Percentiles rank a stretch among this genome's conserved stretches.
These are phyloP conservation scores for Psilopogon haemacephalus DNA, from an alignment of 2,113 vertebrate species.

Conservation along the genomic window DNA sequence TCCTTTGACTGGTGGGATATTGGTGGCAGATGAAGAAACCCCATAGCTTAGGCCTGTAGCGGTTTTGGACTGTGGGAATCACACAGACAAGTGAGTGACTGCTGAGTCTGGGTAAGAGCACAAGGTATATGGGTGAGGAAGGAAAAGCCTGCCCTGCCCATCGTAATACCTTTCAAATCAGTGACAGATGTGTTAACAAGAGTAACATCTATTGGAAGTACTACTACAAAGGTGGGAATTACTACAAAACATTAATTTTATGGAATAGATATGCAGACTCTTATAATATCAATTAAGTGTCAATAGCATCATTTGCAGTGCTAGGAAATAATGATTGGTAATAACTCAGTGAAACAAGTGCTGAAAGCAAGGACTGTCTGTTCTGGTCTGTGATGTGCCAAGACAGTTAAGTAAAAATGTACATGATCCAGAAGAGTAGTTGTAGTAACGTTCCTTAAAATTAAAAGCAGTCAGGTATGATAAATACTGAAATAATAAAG, in stretches of 20 bases:
- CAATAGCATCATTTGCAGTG: not conserved
- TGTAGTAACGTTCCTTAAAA: not conserved
- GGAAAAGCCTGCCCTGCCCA: not conserved
- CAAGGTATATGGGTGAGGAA: fast-evolving
- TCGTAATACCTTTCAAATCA: not conserved
- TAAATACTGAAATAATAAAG: not conserved
- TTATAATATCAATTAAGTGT: not conserved
- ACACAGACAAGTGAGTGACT: not conserved
- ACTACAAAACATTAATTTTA: not conserved
- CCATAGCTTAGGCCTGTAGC: not conserved
- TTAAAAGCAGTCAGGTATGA: not conserved
- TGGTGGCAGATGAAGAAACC: not conserved
- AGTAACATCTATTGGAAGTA: not conserved
- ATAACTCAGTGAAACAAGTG: not conserved
- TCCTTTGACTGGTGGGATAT: not conserved
- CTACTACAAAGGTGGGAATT: not conserved
- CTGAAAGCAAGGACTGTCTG: not conserved
- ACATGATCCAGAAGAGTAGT: not conserved
- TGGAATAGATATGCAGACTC: not conserved
- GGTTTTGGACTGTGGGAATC: not conserved
- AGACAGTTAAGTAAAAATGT: not conserved
- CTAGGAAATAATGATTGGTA: not conserved
- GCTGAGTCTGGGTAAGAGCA: not conserved
- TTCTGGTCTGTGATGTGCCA: not conserved
- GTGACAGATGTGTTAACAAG: not conserved